Conservation (phyloP, 2,888 invertebrate genomes). For the Eumacrocentrus americanus region DNA sequence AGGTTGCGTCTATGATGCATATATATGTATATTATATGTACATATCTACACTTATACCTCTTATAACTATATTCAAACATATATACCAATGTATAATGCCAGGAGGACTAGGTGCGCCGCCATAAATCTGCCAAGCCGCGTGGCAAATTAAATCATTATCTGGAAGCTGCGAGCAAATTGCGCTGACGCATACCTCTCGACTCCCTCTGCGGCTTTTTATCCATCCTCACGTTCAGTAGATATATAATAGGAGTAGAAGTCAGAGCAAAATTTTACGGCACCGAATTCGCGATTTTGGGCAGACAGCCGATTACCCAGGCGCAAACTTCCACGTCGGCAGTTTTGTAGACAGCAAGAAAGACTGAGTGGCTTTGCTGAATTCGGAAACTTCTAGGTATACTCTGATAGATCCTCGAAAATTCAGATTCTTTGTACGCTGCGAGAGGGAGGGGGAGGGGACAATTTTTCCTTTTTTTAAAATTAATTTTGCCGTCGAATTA, state of each 20-base stretch:
- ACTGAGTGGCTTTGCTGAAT: neutral
- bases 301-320: constrained; percentile 3
- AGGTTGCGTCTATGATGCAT: constrained; percentile 12
- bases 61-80: no score
- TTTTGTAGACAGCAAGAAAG: neutral
- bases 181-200: constrained; percentile 43
- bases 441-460: no score
- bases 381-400: neutral
- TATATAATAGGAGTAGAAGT: constrained; percentile 4
- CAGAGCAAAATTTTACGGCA: neutral
- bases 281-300: constrained; percentile 7
- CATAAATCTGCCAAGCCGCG: constrained; percentile 51
- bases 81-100: constrained; percentile 29
- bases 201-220: constrained; percentile 24
- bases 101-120: constrained; percentile 47
- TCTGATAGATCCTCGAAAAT: no score
- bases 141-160: constrained; percentile 57
- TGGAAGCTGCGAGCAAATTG: constrained; percentile 54
- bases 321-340: constrained; percentile 3
- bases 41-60: constrained; percentile 9
- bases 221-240: constrained; percentile 26
- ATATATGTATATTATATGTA: neutral
- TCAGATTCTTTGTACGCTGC: no score
- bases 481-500: no score
- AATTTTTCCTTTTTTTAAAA: no score